Percentiles rank a stretch among this genome's conserved stretches.
Evolutionary conservation across 2,888 invertebrate species (phyloP).

Genomic region (Aricia artaxerxes): DNA sequence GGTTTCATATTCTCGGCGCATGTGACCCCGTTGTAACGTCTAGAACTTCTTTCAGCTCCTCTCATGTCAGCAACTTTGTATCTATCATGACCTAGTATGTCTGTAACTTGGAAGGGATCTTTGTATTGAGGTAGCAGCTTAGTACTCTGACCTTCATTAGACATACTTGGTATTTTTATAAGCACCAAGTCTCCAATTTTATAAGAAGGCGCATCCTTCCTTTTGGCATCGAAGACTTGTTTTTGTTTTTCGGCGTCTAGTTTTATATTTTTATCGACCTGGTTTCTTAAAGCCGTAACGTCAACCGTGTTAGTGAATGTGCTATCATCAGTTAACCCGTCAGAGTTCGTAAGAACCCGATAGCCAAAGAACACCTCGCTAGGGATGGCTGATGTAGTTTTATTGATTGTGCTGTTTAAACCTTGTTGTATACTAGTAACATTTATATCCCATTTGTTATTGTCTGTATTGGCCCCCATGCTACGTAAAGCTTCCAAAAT

Average conservation of each 20-base stretch:
- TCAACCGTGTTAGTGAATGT: neutral
- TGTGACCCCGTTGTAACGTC: conserved; percentile 38
- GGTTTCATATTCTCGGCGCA: conserved; percentile 20
- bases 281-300: conserved; percentile 14
- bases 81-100: no score
- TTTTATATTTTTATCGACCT: no score
- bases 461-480: conserved; percentile 35
- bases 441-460: conserved; percentile 38
- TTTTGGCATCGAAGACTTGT: no score
- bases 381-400: conserved; percentile 40
- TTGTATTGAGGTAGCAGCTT: no score
- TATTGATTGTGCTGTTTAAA: conserved; percentile 42
- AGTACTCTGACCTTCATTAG: no score
- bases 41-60: conserved; percentile 31
- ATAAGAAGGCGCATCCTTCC: no score
- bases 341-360: conserved; percentile 36
- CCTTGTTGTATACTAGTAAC: conserved; percentile 43
- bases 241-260: no score
- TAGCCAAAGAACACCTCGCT: conserved; percentile 42
- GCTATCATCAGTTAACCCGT: conserved; percentile 33
- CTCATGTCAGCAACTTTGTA: no score
- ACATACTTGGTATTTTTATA: no score
- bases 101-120: no score
- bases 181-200: no score
- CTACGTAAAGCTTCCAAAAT: no score